Evolutionary conservation across 2,797 vertebrate genomes (phyloP), one percentile per base, ranked within the genome.

Genomic region (Malurus splendens): DNA sequence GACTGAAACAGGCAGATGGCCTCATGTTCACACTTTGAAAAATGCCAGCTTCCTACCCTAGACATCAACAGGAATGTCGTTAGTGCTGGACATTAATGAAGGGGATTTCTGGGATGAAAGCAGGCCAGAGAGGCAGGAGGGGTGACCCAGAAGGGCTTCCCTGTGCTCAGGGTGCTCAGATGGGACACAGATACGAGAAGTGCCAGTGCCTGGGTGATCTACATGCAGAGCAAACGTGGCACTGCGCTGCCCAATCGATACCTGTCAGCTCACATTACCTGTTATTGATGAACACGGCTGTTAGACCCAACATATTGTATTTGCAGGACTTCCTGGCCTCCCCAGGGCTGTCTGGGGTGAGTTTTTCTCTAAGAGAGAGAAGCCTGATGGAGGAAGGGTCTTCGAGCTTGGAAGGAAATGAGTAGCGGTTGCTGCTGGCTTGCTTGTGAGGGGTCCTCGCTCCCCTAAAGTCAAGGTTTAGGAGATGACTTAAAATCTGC

Each of bases 241-340:
- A 4, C 32, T 3, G 1, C 4, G 4, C 66, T 30, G 72, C 76
- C 7, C 1, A 71, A 81, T 94, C 92, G 82, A 91, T 93, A 86
- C 51, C 32, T 78, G 87, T 67, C 91, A 56, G 83, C 83, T 65
- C 87, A 87, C 47, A 15, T 88, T 82, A 89, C 91, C 88, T 94
- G 61, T 15, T 78, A 80, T 74, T 77, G 88, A 84, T 77, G 74
- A 81, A 48, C 71, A 25, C 1, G 7, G 48, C 17, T 87, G 41
- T 72, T 87, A 87, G 85, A 65, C 70, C 45, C 33, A n/a, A 28
- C n/a, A 15, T 44, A 73, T 6, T 75, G 78, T 60, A 50, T 85
- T 89, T 71, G 51, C 38, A 78, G 59, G 62, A 68, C 18, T 71
- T 78, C 57, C 41, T 52, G 52, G 36, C 44, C 19, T 72, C 59